Percentiles rank a stretch among this genome's conserved stretches.
Conservation (phyloP, 2,113 vertebrate species). For the Neogale vison region DNA sequence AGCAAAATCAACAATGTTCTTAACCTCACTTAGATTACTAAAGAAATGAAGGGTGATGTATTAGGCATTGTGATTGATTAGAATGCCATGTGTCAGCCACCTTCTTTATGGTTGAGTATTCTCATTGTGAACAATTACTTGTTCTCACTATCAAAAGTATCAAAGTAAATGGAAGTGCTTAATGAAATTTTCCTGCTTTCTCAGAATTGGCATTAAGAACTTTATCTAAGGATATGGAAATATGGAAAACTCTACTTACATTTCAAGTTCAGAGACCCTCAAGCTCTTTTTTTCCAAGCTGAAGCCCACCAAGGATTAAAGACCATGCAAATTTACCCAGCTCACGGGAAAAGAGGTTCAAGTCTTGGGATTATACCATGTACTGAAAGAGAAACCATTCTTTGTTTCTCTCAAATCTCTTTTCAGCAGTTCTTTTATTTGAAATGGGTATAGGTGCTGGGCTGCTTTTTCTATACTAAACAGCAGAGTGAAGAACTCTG, state of each 20-base stretch:
- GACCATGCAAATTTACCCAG: fast-evolving
- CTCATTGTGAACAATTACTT: not conserved
- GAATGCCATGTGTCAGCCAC: not conserved
- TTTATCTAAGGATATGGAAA: not conserved
- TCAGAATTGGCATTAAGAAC: not conserved
- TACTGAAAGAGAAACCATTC: not conserved
- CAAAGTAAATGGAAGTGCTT: not conserved
- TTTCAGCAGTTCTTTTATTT: not conserved
- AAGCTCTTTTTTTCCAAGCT: not conserved
- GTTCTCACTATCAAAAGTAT: not conserved
- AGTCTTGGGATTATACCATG: not conserved
- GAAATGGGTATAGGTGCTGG: not conserved
- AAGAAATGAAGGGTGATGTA: not conserved
- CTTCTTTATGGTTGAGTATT: not conserved
- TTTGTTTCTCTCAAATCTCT: not conserved
- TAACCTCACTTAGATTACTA: not conserved
- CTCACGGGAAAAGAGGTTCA: not conserved
- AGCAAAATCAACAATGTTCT: not conserved
- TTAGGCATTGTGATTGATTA: not conserved
- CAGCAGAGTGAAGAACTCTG: not conserved
- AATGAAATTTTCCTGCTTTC: not conserved
- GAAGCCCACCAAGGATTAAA: not conserved
- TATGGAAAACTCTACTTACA: not conserved
- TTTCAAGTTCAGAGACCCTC: not conserved
- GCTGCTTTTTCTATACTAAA: not conserved